Base-by-base conservation (phyloP, 2,888 invertebrate species). In the Epicampocera succincta region DNA sequence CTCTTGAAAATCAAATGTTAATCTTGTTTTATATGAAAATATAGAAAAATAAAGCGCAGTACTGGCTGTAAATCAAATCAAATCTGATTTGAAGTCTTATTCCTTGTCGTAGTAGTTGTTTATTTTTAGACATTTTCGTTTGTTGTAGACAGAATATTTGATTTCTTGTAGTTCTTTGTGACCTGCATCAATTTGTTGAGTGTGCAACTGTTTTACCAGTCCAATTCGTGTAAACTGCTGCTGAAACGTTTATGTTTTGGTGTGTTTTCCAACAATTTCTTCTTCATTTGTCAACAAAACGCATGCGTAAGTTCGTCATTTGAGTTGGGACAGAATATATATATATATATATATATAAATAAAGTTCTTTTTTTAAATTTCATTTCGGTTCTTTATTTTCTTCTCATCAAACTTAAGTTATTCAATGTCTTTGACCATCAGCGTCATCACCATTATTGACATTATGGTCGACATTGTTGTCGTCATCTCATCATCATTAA, bases 241-340 rank as follows among this genome's bases (percentile, higher is more conserved):
- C 6, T 29, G 29, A 3, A 29, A 29, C 29, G 3, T 9, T 48
- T 76, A 60, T 44, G 9, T 38, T n/a, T 42, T 63, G 25, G 61
- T 8, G 19, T 60, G 52, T 29, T 65, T 50, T 11, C 17, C 58
- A 79, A 73, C 66, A 81, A 81, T 81, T 81, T 76, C 72, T 78
- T 78, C 77, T 82, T 82, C 78, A 82, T 82, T 82, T 82, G 82
- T 82, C 82, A 82, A 75, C 54, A 78, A 78, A 78, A 72, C 78
- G 74, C 82, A 78, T 82, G 82, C 78, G 82, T 75, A 82, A 78
- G 78, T 61, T 82, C 66, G 65, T 75, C 82, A 80, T 63, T 65
- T 60, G 29, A 44, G 52, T 52, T 3, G 25, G 17, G 44, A 61
- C 29, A 38, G 68, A 46, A 42, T 33, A 40, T 44, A 13, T 40